phyloP scores from a whole-genome alignment of 2,888 invertebrate species.

The Biston betularia region DNA sequence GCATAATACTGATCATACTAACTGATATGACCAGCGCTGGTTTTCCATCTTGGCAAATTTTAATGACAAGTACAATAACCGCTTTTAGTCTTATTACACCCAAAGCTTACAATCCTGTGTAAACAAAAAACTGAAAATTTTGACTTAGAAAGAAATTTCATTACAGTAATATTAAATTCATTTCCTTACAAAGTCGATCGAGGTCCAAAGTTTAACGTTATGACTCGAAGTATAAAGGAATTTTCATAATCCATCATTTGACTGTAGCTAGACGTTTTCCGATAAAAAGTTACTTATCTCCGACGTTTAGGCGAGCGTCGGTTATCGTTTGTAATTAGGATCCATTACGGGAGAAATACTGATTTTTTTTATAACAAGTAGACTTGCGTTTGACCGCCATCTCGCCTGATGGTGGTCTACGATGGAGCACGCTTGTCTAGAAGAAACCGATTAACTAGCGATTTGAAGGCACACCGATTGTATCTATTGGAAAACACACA shows the following conservation, averaged over 20 bases:
- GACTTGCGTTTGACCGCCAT: background rate
- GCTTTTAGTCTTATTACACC: background rate
- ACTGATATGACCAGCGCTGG: too few species aligned
- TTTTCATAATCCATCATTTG: slow-evolving; percentile 79
- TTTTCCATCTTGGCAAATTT: too few species aligned
- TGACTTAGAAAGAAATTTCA: slow-evolving; percentile 78
- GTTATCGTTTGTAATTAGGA: slow-evolving; percentile 28
- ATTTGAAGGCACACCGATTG: too few species aligned
- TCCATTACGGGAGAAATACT: slow-evolving; percentile 9
- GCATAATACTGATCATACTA: too few species aligned
- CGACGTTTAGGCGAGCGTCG: slow-evolving; percentile 19
- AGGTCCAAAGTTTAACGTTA: slow-evolving; percentile 69
- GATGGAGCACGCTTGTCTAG: too few species aligned
- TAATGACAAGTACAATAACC: too few species aligned
- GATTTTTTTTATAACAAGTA: background rate
- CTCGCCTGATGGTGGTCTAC: background rate
- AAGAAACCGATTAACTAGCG: too few species aligned
- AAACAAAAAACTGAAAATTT: slow-evolving; percentile 52
- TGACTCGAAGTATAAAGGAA: slow-evolving; percentile 71
- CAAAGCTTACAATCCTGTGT: too few species aligned
- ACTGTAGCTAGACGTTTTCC: slow-evolving; percentile 46
- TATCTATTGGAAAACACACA: too few species aligned
- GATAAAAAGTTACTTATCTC: slow-evolving; percentile 46
- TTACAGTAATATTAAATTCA: slow-evolving; percentile 79
- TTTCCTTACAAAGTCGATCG: slow-evolving; percentile 70